A percentile compares a stretch with the other conserved stretches of the same genome.
Evolutionary conservation across 2,888 invertebrate species (phyloP).

Genomic region (Punctoribates punctum): DNA sequence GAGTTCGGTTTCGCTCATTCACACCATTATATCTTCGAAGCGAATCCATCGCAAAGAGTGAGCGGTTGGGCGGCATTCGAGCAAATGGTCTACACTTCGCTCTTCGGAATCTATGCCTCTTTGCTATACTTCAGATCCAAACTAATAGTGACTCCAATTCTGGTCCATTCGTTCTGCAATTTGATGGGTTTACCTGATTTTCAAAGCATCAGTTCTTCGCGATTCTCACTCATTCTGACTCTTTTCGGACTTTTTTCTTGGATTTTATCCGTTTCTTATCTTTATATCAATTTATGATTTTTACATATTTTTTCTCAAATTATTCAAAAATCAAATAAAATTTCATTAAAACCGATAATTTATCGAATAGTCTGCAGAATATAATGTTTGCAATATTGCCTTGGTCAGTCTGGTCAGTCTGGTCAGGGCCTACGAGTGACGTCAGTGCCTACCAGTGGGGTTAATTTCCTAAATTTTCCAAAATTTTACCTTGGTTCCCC

Average conservation of each 20-base stretch:
- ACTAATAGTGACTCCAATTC: slow-evolving; percentile 78
- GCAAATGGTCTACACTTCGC: slow-evolving; percentile 82
- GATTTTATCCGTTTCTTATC: neutral
- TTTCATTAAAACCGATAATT: too few relatives aligned
- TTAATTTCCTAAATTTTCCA: too few relatives aligned
- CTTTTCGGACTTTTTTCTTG: slow-evolving; percentile 29
- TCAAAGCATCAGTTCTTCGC: neutral
- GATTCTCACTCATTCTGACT: neutral
- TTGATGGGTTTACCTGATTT: slow-evolving; percentile 83
- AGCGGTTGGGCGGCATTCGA: slow-evolving; percentile 52
- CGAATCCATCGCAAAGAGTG: neutral
- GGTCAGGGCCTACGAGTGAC: too few relatives aligned
- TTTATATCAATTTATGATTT: too few relatives aligned
- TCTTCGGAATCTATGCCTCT: slow-evolving; percentile 94
- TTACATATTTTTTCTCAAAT: too few relatives aligned
- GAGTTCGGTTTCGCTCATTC: slow-evolving; percentile 80
- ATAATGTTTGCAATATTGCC: too few relatives aligned
- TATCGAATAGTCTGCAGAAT: too few relatives aligned
- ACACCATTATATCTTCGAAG: slow-evolving; percentile 42
- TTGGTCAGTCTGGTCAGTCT: too few relatives aligned
- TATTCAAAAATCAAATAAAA: neutral
- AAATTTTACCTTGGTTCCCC: too few relatives aligned
- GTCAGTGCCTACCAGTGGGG: too few relatives aligned
- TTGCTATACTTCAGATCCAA: slow-evolving; percentile 82
- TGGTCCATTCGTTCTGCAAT: slow-evolving; percentile 92